Percentiles rank a stretch among this genome's conserved stretches.
phyloP scores from a whole-genome alignment of 2,888 invertebrate genomes.

The Emesis furor region DNA sequence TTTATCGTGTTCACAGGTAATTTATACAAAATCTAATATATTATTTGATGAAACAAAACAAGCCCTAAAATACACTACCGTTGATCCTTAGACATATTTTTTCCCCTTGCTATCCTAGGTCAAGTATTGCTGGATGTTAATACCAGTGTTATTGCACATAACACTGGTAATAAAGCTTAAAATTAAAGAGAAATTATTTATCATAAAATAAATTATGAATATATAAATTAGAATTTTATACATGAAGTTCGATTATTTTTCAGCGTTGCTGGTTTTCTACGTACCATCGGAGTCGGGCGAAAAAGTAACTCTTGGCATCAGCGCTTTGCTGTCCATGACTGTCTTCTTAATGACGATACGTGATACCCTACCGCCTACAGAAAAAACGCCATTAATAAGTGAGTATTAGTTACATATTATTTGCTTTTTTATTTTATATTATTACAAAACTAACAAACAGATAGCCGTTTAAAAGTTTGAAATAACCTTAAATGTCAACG shows the following conservation, averaged over 20 bases:
- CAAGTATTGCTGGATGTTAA: too few species aligned
- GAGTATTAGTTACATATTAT: conserved; percentile 82
- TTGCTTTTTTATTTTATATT: not conserved
- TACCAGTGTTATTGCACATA: too few species aligned
- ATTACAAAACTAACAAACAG: not conserved
- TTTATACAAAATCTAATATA: too few species aligned
- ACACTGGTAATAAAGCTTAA: too few species aligned
- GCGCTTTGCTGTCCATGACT: conserved; percentile 97
- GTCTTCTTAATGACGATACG: conserved; percentile 97
- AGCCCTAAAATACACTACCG: too few species aligned
- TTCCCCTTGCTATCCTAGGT: too few species aligned
- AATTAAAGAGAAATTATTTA: too few species aligned
- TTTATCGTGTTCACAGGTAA: too few species aligned
- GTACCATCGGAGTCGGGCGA: conserved; percentile 97
- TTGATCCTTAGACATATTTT: too few species aligned
- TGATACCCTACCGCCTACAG: conserved; percentile 97
- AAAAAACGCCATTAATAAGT: conserved; percentile 97
- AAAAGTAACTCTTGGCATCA: conserved; percentile 97
- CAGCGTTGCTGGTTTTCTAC: conserved; percentile 96
- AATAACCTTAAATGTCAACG: not conserved
- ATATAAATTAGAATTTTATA: not conserved
- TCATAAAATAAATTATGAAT: too few species aligned
- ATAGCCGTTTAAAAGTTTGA: not conserved
- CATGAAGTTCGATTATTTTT: conserved; percentile 64
- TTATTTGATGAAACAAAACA: too few species aligned